A percentile compares a stretch with the other conserved stretches of the same genome.
Evolutionary conservation across 2,113 vertebrate species (phyloP).

Genomic region (Pomatorhinus ruficollis): DNA sequence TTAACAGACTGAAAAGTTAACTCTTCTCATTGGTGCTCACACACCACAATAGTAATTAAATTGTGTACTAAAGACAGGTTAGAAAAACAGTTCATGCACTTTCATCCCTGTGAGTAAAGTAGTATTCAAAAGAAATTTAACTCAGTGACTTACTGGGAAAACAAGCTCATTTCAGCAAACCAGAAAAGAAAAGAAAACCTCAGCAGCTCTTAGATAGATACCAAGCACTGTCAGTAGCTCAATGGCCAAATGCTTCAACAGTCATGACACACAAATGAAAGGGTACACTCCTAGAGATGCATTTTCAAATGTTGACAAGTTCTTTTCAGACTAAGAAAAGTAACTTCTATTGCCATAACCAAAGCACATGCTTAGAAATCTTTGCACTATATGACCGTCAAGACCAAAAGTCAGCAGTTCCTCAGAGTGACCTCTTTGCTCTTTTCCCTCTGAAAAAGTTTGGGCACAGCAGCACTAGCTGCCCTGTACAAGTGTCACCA

Average conservation of each 20-base stretch:
- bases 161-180: neutral
- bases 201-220: neutral
- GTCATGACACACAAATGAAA: neutral
- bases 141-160: neutral
- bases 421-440: neutral
- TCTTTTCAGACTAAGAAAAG: neutral
- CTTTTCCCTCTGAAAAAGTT: neutral
- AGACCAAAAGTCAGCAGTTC: neutral
- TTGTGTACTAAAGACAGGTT: neutral
- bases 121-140: neutral
- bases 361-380: neutral
- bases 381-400: neutral
- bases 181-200: neutral
- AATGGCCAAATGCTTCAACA: neutral
- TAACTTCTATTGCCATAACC: neutral
- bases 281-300: neutral
- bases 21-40: neutral
- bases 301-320: neutral
- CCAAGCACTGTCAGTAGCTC: neutral
- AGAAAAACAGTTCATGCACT: neutral
- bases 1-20: neutral
- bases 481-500: rapidly evolving
- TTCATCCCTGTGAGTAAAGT: neutral
- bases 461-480: neutral
- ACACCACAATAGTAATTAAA: neutral